These are phyloP conservation scores for Pagrus major DNA, from an alignment of 2,113 vertebrate species.

Conservation along the genomic window DNA sequence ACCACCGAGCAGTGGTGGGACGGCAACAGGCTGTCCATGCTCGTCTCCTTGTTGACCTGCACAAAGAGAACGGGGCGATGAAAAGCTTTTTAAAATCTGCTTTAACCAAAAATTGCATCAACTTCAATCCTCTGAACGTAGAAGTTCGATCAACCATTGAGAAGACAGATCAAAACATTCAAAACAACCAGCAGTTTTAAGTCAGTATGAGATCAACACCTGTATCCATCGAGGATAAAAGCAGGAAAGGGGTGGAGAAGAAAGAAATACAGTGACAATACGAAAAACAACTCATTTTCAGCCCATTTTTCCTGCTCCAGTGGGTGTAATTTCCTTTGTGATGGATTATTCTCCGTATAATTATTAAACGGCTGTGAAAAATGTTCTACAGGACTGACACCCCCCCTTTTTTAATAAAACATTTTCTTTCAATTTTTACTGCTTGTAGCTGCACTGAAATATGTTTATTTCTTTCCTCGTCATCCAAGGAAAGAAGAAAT, in stretches of 20 bases:
- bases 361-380: not conserved
- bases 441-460: not conserved
- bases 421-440: not conserved
- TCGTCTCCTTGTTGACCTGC: constrained; percentile 89
- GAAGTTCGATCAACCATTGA: not conserved
- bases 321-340: not conserved
- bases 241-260: not conserved
- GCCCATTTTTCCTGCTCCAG: not conserved
- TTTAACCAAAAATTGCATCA: too few relatives aligned
- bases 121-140: not conserved
- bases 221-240: too few relatives aligned
- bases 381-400: not conserved
- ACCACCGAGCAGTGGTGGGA: constrained; percentile 86
- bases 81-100: not conserved
- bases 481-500: not conserved
- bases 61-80: not conserved
- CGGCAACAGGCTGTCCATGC: constrained; percentile 82
- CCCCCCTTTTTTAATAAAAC: not conserved
- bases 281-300: not conserved
- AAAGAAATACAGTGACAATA: not conserved
- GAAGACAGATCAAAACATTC: not conserved
- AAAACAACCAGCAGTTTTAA: too few relatives aligned
- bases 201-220: too few relatives aligned
- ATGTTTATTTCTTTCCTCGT: not conserved
- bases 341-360: not conserved